Evolutionary conservation across 2,888 invertebrate species (phyloP).

Genomic region (Cerastis leucographa): DNA sequence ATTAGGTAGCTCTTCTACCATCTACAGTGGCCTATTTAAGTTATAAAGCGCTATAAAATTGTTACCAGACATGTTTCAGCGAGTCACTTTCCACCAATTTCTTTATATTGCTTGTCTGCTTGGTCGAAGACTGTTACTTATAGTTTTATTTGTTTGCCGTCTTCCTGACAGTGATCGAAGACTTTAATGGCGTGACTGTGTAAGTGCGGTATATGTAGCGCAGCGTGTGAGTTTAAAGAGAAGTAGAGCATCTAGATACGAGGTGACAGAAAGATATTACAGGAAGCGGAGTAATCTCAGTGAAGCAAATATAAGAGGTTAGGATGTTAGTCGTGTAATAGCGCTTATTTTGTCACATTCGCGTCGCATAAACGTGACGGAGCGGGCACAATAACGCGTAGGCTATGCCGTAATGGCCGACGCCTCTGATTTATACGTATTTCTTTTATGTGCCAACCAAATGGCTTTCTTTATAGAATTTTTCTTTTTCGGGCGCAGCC

Average conservation of each 20-base stretch:
- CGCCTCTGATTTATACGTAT: slow-evolving; percentile 88
- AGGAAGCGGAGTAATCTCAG: slow-evolving; percentile 64
- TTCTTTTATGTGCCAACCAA: slow-evolving; percentile 87
- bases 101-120: slow-evolving; percentile 56
- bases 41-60: slow-evolving; percentile 37
- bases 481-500: slow-evolving; percentile 78
- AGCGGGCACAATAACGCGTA: slow-evolving; percentile 84
- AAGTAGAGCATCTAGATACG: slow-evolving; percentile 48
- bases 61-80: slow-evolving; percentile 45
- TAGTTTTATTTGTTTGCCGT: slow-evolving; percentile 63
- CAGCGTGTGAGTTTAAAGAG: slow-evolving; percentile 46
- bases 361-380: slow-evolving; percentile 84
- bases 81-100: slow-evolving; percentile 58
- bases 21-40: slow-evolving; percentile 23
- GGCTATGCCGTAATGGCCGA: slow-evolving; percentile 84
- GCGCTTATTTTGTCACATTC: slow-evolving; percentile 87
- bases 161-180: slow-evolving; percentile 65
- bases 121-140: slow-evolving; percentile 51
- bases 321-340: slow-evolving; percentile 82
- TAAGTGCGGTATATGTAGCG: slow-evolving; percentile 37
- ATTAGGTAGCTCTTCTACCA: slow-evolving; percentile 37
- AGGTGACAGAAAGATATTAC: slow-evolving; percentile 54
- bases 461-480: slow-evolving; percentile 85
- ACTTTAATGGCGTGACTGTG: slow-evolving; percentile 56
- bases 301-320: slow-evolving; percentile 69